Evolutionary conservation across 2,888 invertebrate species (phyloP).

Genomic region (Iselma pallidipennis): DNA sequence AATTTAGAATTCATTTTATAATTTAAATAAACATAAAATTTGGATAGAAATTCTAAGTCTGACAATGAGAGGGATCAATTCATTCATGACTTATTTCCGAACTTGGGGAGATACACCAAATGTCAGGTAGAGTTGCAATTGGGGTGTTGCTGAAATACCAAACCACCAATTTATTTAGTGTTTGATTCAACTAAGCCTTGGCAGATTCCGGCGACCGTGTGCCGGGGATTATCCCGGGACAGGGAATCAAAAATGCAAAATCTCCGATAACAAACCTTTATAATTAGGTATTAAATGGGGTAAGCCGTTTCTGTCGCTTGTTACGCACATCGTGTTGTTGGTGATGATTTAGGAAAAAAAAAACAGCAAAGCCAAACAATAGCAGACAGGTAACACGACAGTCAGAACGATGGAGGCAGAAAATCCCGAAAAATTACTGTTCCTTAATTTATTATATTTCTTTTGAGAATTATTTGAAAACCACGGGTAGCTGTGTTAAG

Average conservation of each 20-base stretch:
- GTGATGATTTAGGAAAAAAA: not conserved
- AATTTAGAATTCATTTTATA: not conserved
- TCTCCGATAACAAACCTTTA: slow-evolving; percentile 39
- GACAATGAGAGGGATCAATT: slow-evolving; percentile 8
- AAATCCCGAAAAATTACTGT: not conserved
- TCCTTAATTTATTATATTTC: too few species aligned
- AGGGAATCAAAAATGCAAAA: slow-evolving; percentile 38
- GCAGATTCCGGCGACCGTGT: not conserved
- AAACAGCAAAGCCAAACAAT: not conserved
- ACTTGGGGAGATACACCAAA: not conserved
- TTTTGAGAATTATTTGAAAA: too few species aligned
- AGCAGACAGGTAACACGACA: not conserved
- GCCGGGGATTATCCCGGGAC: slow-evolving; percentile 24
- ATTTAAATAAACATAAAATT: not conserved
- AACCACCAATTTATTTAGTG: slow-evolving; percentile 27
- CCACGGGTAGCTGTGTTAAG: not conserved
- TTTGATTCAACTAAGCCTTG: slow-evolving; percentile 19
- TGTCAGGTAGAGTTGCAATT: slow-evolving; percentile 23
- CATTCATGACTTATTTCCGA: slow-evolving; percentile 1
- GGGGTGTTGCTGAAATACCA: slow-evolving; percentile 17
- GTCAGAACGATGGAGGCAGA: not conserved
- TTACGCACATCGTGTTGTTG: slow-evolving; percentile 16
- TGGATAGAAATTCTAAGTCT: not conserved
- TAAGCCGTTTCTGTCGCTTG: slow-evolving; percentile 31
- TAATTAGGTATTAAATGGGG: slow-evolving; percentile 38